A percentile compares a stretch with the other conserved stretches of the same genome.
Evolutionary conservation across 92 coral and sea anemone genomes (phyloP).

Genomic region (Zoanthus sociatus): DNA sequence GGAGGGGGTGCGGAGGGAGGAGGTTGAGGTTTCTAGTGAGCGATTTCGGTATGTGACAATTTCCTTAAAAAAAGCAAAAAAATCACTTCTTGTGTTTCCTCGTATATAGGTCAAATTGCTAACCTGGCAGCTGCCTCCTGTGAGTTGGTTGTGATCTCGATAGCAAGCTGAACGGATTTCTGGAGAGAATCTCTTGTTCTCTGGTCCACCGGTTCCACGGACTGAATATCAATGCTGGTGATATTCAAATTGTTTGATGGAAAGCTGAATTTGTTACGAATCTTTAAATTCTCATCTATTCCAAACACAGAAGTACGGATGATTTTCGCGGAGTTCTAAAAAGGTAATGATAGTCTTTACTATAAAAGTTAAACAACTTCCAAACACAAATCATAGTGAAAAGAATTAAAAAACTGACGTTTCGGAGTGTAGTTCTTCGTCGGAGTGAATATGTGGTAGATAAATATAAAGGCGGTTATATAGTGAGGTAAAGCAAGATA

Average conservation of each 20-base stretch:
- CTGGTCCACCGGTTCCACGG: slow-evolving; percentile 99
- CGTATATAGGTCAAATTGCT: not conserved
- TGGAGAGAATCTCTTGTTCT: slow-evolving; percentile 96
- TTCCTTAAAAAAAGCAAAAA: no score
- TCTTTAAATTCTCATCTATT: slow-evolving; percentile 93
- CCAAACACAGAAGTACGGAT: slow-evolving; percentile 98
- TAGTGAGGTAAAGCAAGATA: no score
- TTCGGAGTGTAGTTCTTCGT: no score
- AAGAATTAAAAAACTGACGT: no score
- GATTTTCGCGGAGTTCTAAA: slow-evolving; percentile 97
- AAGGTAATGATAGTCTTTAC: not conserved
- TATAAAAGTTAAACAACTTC: no score
- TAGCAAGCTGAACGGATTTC: slow-evolving; percentile 98
- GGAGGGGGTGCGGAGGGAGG: no score
- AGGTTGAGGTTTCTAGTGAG: not conserved
- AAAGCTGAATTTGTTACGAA: slow-evolving; percentile 91
- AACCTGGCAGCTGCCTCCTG: slow-evolving; percentile 99
- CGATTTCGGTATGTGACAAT: not conserved
- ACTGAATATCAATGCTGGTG: slow-evolving; percentile 97
- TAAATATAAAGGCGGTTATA: no score
- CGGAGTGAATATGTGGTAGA: no score
- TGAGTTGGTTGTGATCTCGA: slow-evolving; percentile 98
- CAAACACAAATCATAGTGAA: no score
- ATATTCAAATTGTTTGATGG: slow-evolving; percentile 95
- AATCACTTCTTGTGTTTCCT: no score